Conservation (phyloP, 2,113 vertebrate species). For the Nannospalax galili region DNA sequence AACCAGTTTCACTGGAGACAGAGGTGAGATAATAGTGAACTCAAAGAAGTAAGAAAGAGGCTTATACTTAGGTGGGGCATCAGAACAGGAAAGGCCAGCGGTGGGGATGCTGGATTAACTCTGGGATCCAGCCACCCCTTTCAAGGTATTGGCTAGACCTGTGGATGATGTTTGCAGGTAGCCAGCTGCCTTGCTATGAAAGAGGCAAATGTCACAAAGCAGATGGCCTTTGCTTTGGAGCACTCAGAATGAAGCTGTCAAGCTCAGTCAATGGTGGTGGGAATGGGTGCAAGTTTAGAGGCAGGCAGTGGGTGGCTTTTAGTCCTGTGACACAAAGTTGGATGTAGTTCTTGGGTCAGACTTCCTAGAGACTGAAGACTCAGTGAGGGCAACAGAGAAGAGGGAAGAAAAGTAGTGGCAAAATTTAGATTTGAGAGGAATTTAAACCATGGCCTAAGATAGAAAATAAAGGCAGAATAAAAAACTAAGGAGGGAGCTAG, state of each 20-base stretch:
- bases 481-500: neutral
- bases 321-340: rapidly evolving
- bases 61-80: rapidly evolving
- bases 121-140: neutral
- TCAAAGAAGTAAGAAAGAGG: neutral
- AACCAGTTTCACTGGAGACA: neutral
- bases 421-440: neutral
- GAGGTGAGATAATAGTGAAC: neutral
- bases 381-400: neutral
- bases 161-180: neutral
- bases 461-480: neutral
- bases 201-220: neutral
- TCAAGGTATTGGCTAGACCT: neutral
- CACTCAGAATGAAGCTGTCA: neutral
- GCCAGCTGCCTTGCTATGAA: neutral
- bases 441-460: rapidly evolving
- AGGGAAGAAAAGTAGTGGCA: neutral
- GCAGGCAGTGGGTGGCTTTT: neutral
- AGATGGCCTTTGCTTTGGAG: too few species aligned
- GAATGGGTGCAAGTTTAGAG: neutral
- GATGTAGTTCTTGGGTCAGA: rapidly evolving
- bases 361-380: neutral
- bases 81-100: too few species aligned
- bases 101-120: rapidly evolving
- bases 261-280: neutral